Percentiles rank a stretch among this genome's conserved stretches.
These are phyloP conservation scores for Pitta sordida DNA, from an alignment of 2,113 vertebrate species.

Conservation along the genomic window DNA sequence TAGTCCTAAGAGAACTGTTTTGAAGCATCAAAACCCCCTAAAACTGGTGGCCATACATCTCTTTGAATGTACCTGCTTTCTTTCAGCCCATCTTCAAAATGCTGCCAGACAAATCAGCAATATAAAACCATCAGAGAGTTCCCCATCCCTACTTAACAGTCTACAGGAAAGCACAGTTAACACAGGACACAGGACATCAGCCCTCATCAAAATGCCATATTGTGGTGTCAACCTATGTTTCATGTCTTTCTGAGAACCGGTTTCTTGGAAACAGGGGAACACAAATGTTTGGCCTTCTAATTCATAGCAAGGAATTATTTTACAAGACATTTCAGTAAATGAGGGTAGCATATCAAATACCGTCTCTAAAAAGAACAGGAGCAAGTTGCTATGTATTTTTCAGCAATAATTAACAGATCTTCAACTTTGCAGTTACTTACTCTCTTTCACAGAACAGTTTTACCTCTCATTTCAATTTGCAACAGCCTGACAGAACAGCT, in stretches of 20 bases:
- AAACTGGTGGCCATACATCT: not conserved
- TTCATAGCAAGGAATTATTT: constrained; percentile 3
- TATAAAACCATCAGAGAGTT: not conserved
- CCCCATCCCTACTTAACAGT: not conserved
- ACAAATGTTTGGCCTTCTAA: not conserved
- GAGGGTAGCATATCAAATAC: not conserved
- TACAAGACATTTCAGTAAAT: constrained; percentile 22
- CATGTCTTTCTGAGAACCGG: not conserved
- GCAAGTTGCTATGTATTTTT: constrained; percentile 62
- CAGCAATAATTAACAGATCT: constrained; percentile 56
- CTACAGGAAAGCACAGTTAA: not conserved
- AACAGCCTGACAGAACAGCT: constrained; percentile 20
- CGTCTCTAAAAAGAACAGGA: not conserved
- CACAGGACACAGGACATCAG: not conserved
- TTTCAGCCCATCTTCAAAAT: not conserved
- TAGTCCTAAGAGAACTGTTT: not conserved
- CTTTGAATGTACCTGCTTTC: not conserved
- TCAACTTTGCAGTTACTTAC: not conserved
- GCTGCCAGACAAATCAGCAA: not conserved
- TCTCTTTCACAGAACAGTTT: not conserved
- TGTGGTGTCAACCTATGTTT: not conserved
- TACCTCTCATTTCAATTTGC: not conserved
- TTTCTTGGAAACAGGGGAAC: constrained; percentile 36
- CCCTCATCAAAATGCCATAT: not conserved
- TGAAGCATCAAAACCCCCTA: not conserved